These are phyloP conservation scores for Palythoa grandiflora DNA, from an alignment of 92 coral and sea anemone genomes.

Conservation along the genomic window DNA sequence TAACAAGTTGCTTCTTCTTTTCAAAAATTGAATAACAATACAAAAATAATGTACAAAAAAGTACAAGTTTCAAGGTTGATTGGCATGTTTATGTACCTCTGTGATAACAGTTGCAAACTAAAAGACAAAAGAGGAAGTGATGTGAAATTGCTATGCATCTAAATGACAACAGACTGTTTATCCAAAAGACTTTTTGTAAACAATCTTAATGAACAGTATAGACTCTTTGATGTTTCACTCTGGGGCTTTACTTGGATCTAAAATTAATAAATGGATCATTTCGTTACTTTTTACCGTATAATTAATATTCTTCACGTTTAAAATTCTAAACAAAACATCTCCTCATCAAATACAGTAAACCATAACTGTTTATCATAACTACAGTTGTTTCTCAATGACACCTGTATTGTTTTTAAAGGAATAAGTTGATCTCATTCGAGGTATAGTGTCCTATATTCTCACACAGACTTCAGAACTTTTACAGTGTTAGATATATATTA, in stretches of 20 bases:
- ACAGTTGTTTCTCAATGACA: neutral
- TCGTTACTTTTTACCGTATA: neutral
- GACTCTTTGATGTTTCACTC: neutral
- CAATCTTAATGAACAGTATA: neutral
- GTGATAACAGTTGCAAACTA: no score
- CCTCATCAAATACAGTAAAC: neutral
- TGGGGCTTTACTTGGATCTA: neutral
- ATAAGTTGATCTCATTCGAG: neutral
- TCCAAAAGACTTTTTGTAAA: conserved; percentile 2
- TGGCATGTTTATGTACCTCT: no score
- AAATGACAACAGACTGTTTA: conserved; percentile 22
- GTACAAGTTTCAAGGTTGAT: no score
- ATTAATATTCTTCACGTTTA: neutral
- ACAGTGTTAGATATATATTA: neutral
- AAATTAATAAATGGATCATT: neutral
- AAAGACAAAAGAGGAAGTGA: neutral
- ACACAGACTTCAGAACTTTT: neutral
- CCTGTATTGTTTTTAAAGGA: neutral
- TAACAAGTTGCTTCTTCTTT: no score
- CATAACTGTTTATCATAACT: neutral
- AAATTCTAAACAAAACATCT: neutral
- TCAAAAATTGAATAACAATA: no score
- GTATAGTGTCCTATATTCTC: neutral
- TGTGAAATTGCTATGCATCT: conserved; percentile 24
- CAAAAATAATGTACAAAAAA: no score